These are phyloP conservation scores for Drosophila mayri DNA, from an alignment of 1,140 invertebrate species.

Conservation along the genomic window DNA sequence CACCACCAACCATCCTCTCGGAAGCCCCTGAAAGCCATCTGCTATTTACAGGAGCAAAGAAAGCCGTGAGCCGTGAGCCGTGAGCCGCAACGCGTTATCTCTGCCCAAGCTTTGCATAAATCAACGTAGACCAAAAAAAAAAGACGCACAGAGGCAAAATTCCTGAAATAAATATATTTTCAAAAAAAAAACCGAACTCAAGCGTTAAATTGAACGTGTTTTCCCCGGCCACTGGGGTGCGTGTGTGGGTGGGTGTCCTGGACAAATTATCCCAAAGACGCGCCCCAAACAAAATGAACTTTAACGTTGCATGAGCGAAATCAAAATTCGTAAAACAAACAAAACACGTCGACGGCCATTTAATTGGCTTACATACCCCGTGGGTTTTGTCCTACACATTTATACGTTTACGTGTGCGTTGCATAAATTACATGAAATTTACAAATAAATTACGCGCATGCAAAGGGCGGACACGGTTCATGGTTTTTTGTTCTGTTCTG, in stretches of 20 bases:
- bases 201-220: slow-evolving; percentile 73
- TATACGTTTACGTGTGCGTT: slow-evolving; percentile 48
- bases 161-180: slow-evolving; percentile 42
- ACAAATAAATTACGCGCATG: slow-evolving; percentile 80
- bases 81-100: slow-evolving; percentile 73
- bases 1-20: background rate
- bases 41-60: slow-evolving; percentile 38
- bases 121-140: slow-evolving; percentile 56
- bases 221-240: background rate
- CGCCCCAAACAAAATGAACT: slow-evolving; percentile 69
- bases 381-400: slow-evolving; percentile 24
- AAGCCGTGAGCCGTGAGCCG: slow-evolving; percentile 26
- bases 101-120: slow-evolving; percentile 75
- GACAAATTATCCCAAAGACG: slow-evolving; percentile 69
- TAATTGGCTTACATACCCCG: slow-evolving; percentile 67
- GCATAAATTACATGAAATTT: slow-evolving; percentile 73
- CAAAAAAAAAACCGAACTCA: slow-evolving; percentile 67
- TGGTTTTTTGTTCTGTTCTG: slow-evolving; percentile 5
- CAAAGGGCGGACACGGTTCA: slow-evolving; percentile 45
- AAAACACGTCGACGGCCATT: slow-evolving; percentile 73
- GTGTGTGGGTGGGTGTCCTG: slow-evolving; percentile 5
- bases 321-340: slow-evolving; percentile 70
- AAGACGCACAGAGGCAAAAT: slow-evolving; percentile 28
- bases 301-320: slow-evolving; percentile 58
- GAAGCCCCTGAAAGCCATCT: slow-evolving; percentile 34